Evolutionary conservation across 2,113 vertebrate genomes (phyloP).

Genomic region (Ranitomeya imitator): DNA sequence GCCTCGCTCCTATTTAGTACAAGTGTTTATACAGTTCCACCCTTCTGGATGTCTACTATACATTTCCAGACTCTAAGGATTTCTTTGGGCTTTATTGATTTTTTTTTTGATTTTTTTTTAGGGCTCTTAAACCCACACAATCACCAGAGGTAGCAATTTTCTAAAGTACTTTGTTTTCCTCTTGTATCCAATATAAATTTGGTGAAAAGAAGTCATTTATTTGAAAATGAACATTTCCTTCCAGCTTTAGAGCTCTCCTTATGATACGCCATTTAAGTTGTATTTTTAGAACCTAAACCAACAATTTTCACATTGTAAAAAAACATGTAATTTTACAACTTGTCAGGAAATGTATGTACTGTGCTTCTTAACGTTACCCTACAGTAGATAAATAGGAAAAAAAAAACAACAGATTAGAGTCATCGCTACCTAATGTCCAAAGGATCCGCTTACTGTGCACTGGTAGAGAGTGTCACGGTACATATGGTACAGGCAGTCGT

Average conservation of each 20-base stretch:
- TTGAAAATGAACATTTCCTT: background rate
- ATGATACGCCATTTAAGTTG: background rate
- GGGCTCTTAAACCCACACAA: slow-evolving; percentile 28
- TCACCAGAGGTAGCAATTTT: slow-evolving; percentile 46
- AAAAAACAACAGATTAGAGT: background rate
- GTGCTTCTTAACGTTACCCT: background rate
- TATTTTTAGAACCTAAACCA: slow-evolving; percentile 17
- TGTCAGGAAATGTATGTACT: background rate
- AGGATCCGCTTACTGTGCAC: background rate
- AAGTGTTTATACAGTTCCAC: slow-evolving; percentile 23
- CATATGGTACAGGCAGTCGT: background rate
- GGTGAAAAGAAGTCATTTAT: slow-evolving; percentile 15
- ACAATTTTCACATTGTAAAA: slow-evolving; percentile 25
- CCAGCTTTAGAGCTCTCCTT: background rate
- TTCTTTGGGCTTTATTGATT: background rate
- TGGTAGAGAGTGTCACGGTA: too few relatives aligned
- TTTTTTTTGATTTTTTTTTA: slow-evolving; percentile 8
- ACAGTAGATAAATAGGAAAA: background rate
- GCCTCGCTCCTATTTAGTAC: background rate
- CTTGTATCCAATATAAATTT: slow-evolving; percentile 40
- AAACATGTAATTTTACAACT: background rate
- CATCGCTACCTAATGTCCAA: background rate
- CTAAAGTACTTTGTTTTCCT: slow-evolving; percentile 45
- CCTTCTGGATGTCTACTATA: slow-evolving; percentile 15
- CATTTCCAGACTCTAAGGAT: slow-evolving; percentile 17